Base-by-base conservation (phyloP, 2,888 invertebrate species). In the Dolichopus griseipennis region DNA sequence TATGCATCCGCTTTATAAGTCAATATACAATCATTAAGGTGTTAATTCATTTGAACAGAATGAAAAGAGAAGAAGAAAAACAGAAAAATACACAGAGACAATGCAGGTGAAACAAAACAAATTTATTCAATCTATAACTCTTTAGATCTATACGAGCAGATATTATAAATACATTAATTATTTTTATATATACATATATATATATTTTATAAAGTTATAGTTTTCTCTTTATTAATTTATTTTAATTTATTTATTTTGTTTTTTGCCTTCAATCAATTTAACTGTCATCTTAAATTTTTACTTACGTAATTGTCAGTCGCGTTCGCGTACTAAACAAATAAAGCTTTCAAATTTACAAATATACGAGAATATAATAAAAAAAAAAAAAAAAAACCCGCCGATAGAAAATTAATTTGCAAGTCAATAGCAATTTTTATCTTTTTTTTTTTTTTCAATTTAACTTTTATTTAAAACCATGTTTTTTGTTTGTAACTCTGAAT, bases 331-430 rank as follows among this genome's bases (percentile, higher is more conserved):
- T 52, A 52, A 52, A 52, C 15, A 52, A 52, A 52, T 52, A 18
- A 52, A 52, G 52, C 37, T 37, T 52, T 52, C 52, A 52, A 52
- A 52, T 18, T 6, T 52, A n/a, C n/a, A n/a, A n/a, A n/a, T n/a
- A 52, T 52, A 52, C 37, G 8, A 37, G 5, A 27, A 27, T 4
- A 41, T 2, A 41, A 41, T 12, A 41, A 41, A 41, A 41, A 41
- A 41, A 41, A 15, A 9, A n/a, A 6, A 2, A 12, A 41, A 41
- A 41, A 41, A 2, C 2, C 15, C 52, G 52, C 52, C 52, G 52
- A 52, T 52, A 37, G 52, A 52, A 52, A 52, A 52, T 52, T 52
- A 52, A 52, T 52, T 52, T 52, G 52, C 52, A 52, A 52, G 52
- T 52, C n/a, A 52, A 52, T 12, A 52, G 41, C 8, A 12, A 41